Evolutionary conservation across 2,797 vertebrate species (phyloP).

Genomic region (Pterois miles): DNA sequence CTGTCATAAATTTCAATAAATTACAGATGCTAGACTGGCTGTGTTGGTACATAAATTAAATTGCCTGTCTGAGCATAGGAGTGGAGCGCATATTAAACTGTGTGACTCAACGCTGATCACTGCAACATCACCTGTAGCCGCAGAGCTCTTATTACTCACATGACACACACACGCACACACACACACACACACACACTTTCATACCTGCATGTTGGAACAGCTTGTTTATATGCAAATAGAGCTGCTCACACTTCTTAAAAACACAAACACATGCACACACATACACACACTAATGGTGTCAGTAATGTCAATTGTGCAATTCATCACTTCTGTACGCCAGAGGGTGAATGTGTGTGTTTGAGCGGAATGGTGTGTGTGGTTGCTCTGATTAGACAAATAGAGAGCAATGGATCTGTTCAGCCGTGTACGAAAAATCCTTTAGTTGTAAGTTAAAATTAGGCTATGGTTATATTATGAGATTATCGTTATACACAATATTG

Average conservation of each 20-base stretch:
- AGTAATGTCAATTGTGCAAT: slow-evolving; percentile 70
- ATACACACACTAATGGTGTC: slow-evolving; percentile 14
- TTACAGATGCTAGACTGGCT: slow-evolving; percentile 48
- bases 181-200: not conserved
- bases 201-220: not conserved
- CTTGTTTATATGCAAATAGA: slow-evolving; percentile 50
- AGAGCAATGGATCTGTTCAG: slow-evolving; percentile 58
- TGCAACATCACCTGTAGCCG: slow-evolving; percentile 27
- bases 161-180: slow-evolving; percentile 19
- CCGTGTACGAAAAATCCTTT: not conserved
- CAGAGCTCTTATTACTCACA: slow-evolving; percentile 18
- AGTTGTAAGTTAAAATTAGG: slow-evolving; percentile 1
- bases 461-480: no score
- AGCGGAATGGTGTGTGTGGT: not conserved
- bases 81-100: slow-evolving; percentile 66
- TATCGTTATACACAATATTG: no score
- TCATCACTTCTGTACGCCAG: slow-evolving; percentile 69
- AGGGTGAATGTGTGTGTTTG: slow-evolving; percentile 6
- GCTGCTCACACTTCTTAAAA: not conserved
- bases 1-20: slow-evolving; percentile 61
- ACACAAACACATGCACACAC: not conserved
- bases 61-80: slow-evolving; percentile 6
- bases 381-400: slow-evolving; percentile 65
- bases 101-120: slow-evolving; percentile 54
- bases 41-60: slow-evolving; percentile 26